A percentile compares a stretch with the other conserved stretches of the same genome.
phyloP scores from a whole-genome alignment of 2,888 invertebrate species.

The Watsonalla cultraria region DNA sequence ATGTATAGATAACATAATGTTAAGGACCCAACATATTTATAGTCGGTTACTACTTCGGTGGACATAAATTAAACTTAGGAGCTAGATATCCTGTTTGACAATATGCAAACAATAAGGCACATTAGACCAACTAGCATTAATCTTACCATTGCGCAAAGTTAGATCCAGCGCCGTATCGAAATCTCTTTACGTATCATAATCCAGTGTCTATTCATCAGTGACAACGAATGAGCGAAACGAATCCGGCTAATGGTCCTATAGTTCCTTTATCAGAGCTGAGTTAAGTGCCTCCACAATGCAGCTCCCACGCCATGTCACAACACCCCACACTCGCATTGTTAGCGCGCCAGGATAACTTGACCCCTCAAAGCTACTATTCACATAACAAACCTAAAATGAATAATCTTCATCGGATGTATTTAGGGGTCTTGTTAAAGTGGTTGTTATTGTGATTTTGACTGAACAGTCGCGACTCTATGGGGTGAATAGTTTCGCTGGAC shows the following conservation, averaged over 20 bases:
- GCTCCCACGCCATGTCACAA: conserved; percentile 76
- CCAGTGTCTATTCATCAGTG: conserved; percentile 69
- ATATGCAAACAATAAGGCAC: background rate
- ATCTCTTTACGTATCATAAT: conserved; percentile 68
- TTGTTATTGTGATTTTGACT: conserved; percentile 38
- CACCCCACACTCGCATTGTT: conserved; percentile 50
- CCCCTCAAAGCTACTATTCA: conserved; percentile 11
- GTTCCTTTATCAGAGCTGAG: conserved; percentile 70
- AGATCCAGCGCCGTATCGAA: conserved; percentile 35
- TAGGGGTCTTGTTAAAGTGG: conserved; percentile 40
- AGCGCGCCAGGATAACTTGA: conserved; percentile 32
- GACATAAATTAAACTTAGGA: background rate
- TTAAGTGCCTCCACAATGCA: conserved; percentile 73
- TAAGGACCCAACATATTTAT: background rate
- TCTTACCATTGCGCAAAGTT: conserved; percentile 9
- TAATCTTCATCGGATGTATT: conserved; percentile 7
- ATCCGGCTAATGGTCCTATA: conserved; percentile 71
- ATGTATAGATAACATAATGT: background rate
- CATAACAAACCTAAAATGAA: background rate
- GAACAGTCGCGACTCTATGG: conserved; percentile 36
- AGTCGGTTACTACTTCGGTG: background rate
- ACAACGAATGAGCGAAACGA: conserved; percentile 75
- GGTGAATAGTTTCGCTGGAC: conserved; percentile 63
- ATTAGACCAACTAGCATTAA: background rate
- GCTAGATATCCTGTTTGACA: background rate